These are phyloP conservation scores for Rhincodon typus DNA, from an alignment of 2,797 vertebrate species.

Conservation along the genomic window DNA sequence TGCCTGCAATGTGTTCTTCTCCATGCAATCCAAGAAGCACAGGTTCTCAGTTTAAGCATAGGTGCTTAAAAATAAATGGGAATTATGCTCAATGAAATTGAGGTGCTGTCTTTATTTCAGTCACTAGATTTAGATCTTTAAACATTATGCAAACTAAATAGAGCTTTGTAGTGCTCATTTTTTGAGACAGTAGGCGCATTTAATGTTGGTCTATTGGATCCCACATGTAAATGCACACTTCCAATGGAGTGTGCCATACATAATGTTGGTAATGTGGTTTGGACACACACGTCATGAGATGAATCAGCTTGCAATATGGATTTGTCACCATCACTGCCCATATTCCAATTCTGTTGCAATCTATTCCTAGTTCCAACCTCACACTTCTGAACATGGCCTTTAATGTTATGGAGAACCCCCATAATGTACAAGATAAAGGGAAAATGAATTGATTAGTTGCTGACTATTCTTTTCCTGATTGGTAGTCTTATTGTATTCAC, in stretches of 20 bases:
- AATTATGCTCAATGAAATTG: background rate
- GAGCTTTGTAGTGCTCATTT: background rate
- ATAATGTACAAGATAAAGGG: background rate
- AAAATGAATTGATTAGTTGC: background rate
- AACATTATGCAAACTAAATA: background rate
- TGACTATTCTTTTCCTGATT: background rate
- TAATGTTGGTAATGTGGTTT: background rate
- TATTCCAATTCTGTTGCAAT: background rate
- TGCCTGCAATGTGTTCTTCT: background rate
- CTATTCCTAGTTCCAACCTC: background rate
- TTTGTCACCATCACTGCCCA: background rate
- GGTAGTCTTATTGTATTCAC: background rate
- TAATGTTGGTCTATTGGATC: background rate
- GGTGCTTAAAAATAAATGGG: too few relatives aligned
- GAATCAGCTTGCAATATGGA: background rate
- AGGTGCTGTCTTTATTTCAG: background rate
- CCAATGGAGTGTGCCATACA: background rate
- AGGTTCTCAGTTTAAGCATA: background rate
- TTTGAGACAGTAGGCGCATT: background rate
- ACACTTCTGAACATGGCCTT: background rate
- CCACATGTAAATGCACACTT: background rate
- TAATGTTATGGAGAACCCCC: background rate
- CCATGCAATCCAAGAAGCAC: background rate
- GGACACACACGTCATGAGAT: background rate
- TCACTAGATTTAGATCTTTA: background rate